Evolutionary conservation across 2,888 invertebrate species (phyloP), one percentile per base, ranked within the genome.

Genomic region (Eupithecia tripunctaria): DNA sequence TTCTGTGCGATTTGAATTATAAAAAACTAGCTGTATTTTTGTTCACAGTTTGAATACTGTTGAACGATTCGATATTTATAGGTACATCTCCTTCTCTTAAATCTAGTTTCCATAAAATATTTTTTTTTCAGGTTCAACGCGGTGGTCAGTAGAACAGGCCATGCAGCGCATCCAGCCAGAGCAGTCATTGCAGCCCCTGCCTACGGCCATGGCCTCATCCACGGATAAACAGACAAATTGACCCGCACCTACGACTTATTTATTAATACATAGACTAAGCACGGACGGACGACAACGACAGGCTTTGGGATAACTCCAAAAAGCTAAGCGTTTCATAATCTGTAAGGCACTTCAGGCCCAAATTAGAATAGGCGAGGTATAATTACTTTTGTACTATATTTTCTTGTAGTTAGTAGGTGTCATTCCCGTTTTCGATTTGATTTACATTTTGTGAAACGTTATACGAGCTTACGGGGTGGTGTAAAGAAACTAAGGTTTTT

Each of bases 121-220:
- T 21, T 14, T n/a, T 56, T n/a, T 85, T 85, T 14, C 84, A 95
- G 95, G 72, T 95, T 95, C 88, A 95, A 95, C 84, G 95, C 95
- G 0, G 93, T 95, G 18, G 95, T 95, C 0, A 95, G 95, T 87
- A 93, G 94, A 82, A 88, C 90, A 76, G 95, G 95, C 1, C 95
- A 95, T 75, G 95, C 95, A 0, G 92, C 92, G 70, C 95, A 95
- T 79, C 95, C 95, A 3, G 95, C 90, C 0, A 85, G 85, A 38
- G 87, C 74, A 0, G 74, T 88, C 36, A 85, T 90, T 18, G 89
- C 91, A 12, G 93, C 93, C 2, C 92, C 93, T 0, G 90, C 89
- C 14, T 78, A 82, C 41, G 89, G 85, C 27, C 93, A 93, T 75
- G 94, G 93, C 51, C 87, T 86, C 70, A 78, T 88, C 79, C 87